Evolutionary conservation across 2,888 invertebrate species (phyloP).

Genomic region (Drosophila cyrtoloma): DNA sequence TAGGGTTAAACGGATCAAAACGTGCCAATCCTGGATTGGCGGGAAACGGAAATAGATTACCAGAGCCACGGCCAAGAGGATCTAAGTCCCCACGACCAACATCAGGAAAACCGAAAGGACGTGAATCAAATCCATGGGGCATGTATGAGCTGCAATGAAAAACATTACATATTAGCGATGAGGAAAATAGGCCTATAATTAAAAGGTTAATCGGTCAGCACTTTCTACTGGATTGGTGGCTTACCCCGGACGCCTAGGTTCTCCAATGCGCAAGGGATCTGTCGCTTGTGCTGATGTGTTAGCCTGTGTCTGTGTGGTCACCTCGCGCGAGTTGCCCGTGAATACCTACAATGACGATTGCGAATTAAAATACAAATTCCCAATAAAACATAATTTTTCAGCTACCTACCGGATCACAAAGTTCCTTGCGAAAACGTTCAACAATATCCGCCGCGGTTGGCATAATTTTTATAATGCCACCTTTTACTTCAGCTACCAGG

Average conservation of each 20-base stretch:
- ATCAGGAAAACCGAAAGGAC: conserved; percentile 83
- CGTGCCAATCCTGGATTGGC: conserved; percentile 45
- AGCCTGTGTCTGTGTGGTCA: conserved; percentile 81
- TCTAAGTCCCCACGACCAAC: conserved; percentile 92
- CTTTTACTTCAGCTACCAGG: conserved; percentile 86
- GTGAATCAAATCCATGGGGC: conserved; percentile 65
- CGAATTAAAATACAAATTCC: background rate
- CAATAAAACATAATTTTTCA: background rate
- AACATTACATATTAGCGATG: background rate
- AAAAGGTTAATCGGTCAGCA: background rate
- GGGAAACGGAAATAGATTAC: conserved; percentile 75
- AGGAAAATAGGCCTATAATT: background rate
- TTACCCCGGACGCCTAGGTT: conserved; percentile 74
- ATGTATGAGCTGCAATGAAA: conserved; percentile 46
- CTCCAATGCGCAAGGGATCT: conserved; percentile 78
- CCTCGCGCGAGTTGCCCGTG: conserved; percentile 78
- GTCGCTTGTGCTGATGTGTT: conserved; percentile 12
- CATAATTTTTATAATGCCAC: conserved; percentile 88
- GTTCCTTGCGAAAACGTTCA: conserved; percentile 88
- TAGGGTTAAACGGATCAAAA: conserved; percentile 94
- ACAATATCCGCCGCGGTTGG: conserved; percentile 88
- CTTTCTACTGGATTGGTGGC: background rate
- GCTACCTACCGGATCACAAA: conserved; percentile 88
- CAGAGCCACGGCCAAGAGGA: conserved; percentile 88
- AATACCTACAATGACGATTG: conserved; percentile 69